phyloP scores from a whole-genome alignment of 2,888 invertebrate species.

The Thera britannica region DNA sequence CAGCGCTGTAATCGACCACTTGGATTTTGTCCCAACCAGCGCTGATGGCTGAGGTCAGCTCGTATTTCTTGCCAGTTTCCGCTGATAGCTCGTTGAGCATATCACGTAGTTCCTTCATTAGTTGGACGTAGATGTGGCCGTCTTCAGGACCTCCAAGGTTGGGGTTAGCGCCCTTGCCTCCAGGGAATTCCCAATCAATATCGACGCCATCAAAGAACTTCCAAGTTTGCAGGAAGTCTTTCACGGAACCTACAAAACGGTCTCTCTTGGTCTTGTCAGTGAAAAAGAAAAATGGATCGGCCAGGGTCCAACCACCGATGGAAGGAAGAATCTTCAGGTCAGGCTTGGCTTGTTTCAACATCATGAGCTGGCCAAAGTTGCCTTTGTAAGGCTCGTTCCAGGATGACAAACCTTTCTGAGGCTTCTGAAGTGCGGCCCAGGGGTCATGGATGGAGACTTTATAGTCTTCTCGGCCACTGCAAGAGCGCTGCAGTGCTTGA shows the following conservation, averaged over 20 bases:
- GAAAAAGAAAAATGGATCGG: slow-evolving; percentile 80
- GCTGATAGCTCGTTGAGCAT: slow-evolving; percentile 75
- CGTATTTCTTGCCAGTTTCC: slow-evolving; percentile 75
- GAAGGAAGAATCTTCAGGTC: slow-evolving; percentile 78
- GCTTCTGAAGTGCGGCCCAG: slow-evolving; percentile 80
- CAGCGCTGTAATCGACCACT: slow-evolving; percentile 75
- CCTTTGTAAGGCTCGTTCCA: slow-evolving; percentile 83
- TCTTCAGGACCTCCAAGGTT: slow-evolving; percentile 75
- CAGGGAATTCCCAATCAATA: slow-evolving; percentile 82
- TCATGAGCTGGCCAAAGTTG: slow-evolving; percentile 80
- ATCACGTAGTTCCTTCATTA: slow-evolving; percentile 76
- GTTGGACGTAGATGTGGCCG: slow-evolving; percentile 68
- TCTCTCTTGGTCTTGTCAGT: slow-evolving; percentile 70
- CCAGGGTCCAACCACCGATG: slow-evolving; percentile 78
- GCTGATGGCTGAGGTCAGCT: slow-evolving; percentile 80
- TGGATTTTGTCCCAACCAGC: slow-evolving; percentile 82
- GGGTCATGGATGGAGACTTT: slow-evolving; percentile 80
- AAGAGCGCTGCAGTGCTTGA: slow-evolving; percentile 77
- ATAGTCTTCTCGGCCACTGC: slow-evolving; percentile 79
- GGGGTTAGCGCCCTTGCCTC: slow-evolving; percentile 80
- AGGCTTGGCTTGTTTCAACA: slow-evolving; percentile 76
- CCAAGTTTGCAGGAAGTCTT: slow-evolving; percentile 78
- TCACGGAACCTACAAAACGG: slow-evolving; percentile 76
- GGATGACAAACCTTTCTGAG: slow-evolving; percentile 75
- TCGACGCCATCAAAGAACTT: slow-evolving; percentile 82